phyloP scores from a whole-genome alignment of 2,797 vertebrate species.

The Buceros bicornis region DNA sequence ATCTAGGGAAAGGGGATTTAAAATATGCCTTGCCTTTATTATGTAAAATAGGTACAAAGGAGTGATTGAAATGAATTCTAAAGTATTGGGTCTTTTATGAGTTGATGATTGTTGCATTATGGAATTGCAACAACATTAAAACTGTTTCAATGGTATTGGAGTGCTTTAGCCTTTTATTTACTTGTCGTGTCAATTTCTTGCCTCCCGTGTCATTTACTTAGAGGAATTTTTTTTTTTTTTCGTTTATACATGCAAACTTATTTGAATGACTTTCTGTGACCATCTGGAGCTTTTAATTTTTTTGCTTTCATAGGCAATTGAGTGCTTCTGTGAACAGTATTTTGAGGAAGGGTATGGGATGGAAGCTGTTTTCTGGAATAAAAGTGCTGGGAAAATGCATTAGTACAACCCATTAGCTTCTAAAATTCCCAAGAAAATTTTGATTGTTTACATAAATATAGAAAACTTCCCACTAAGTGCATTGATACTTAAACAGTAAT shows the following conservation, averaged over 20 bases:
- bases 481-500: constrained; percentile 19
- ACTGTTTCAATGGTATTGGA: constrained; percentile 99
- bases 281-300: constrained; percentile 84
- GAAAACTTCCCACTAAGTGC: background rate
- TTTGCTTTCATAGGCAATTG: constrained; percentile 82
- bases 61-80: constrained; percentile 84
- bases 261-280: constrained; percentile 74
- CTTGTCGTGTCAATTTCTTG: constrained; percentile 99
- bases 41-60: constrained; percentile 84
- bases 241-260: constrained; percentile 79
- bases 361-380: constrained; percentile 61
- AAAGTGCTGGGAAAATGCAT: constrained; percentile 63
- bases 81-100: constrained; percentile 90
- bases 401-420: constrained; percentile 16
- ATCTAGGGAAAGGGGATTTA: constrained; percentile 71
- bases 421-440: background rate
- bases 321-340: constrained; percentile 62
- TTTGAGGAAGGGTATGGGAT: constrained; percentile 61
- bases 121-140: constrained; percentile 99
- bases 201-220: constrained; percentile 99
- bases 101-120: constrained; percentile 99
- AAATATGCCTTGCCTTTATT: constrained; percentile 81
- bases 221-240: constrained; percentile 86
- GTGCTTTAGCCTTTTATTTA: constrained; percentile 99
- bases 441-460: constrained; percentile 47